Percentiles rank a stretch among this genome's conserved stretches.
Conservation (phyloP, 2,888 invertebrate genomes). For the Diloba caeruleocephala region DNA sequence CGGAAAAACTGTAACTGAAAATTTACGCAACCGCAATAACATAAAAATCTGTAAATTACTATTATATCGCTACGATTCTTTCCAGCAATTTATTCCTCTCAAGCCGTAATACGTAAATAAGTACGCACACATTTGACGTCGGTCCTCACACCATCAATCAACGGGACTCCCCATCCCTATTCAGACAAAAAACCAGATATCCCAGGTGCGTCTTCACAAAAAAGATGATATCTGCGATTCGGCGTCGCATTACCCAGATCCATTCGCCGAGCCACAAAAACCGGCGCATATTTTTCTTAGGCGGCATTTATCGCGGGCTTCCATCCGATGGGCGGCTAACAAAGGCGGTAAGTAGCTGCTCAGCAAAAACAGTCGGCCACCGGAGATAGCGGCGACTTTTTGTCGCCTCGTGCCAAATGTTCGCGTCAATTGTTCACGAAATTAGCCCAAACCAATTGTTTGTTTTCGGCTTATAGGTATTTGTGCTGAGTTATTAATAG, state of each 20-base stretch:
- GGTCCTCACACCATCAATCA: conserved; percentile 42
- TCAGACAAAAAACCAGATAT: conserved; percentile 42
- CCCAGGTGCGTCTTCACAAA: conserved; percentile 53
- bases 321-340: conserved; percentile 57
- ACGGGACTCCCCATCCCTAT: conserved; percentile 14
- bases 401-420: conserved; percentile 31
- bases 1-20: no score
- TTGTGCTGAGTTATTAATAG: conserved; percentile 4
- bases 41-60: no score
- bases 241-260: conserved; percentile 51
- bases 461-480: conserved; percentile 22
- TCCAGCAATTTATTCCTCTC: no score
- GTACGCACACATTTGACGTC: conserved; percentile 15
- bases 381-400: conserved; percentile 53
- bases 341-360: conserved; percentile 59
- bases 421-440: conserved; percentile 44
- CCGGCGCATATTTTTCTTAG: conserved; percentile 60
- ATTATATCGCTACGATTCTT: no score
- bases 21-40: no score
- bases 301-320: conserved; percentile 54
- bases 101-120: conserved; percentile 35
- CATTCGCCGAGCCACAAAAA: conserved; percentile 53
- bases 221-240: conserved; percentile 48
- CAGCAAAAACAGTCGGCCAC: conserved; percentile 61
- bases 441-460: conserved; percentile 45